Evolutionary conservation across 2,888 invertebrate species (phyloP).

Genomic region (Operophtera brumata): DNA sequence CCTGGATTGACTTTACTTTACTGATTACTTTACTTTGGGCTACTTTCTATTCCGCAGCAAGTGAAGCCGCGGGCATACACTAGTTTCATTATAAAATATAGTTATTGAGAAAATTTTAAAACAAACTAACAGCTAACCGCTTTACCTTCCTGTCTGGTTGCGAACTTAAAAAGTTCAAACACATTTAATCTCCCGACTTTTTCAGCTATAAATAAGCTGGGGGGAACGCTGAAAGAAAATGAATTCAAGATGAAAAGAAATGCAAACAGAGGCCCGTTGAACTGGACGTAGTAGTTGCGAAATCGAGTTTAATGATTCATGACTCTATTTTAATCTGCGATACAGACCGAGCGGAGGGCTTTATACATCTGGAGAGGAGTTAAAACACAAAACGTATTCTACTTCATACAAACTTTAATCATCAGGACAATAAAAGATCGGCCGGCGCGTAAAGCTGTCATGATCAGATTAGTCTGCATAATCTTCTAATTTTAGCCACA

Average conservation of each 20-base stretch:
- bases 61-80: too few relatives aligned
- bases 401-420: not conserved
- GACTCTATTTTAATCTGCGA: constrained; percentile 45
- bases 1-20: too few relatives aligned
- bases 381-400: not conserved
- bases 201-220: constrained; percentile 20
- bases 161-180: constrained; percentile 13
- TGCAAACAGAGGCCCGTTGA: constrained; percentile 15
- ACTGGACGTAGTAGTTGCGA: constrained; percentile 22
- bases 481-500: not conserved
- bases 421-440: not conserved
- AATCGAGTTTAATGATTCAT: constrained; percentile 43
- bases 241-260: constrained; percentile 20
- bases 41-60: too few relatives aligned
- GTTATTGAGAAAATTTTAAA: constrained; percentile 19
- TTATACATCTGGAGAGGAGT: constrained; percentile 13
- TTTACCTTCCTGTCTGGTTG: constrained; percentile 29
- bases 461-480: not conserved
- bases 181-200: constrained; percentile 27
- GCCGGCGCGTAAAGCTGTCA: not conserved
- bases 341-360: constrained; percentile 33
- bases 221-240: constrained; percentile 15
- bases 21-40: too few relatives aligned
- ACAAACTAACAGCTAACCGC: constrained; percentile 28
- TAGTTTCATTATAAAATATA: too few relatives aligned